Percentiles rank a stretch among this genome's conserved stretches.
Conservation (phyloP, 1,140 invertebrate genomes). For the Cryptotermes secundus region DNA sequence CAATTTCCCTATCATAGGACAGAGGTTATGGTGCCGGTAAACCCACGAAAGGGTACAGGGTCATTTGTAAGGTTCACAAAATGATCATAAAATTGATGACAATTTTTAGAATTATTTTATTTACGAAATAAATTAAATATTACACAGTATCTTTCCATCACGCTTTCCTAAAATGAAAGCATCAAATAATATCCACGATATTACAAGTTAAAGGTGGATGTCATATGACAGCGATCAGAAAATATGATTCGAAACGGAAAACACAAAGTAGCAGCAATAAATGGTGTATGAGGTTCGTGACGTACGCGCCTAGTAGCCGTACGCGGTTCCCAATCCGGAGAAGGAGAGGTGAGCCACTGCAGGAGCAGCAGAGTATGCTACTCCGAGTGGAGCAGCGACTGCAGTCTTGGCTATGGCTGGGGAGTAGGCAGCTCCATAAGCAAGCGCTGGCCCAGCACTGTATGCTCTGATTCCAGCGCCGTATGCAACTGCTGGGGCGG, state of each 20-base stretch:
- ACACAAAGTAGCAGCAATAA: neutral
- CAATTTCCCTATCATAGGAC: too few species aligned
- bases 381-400: constrained; percentile 9
- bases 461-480: constrained; percentile 26
- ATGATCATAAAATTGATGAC: too few species aligned
- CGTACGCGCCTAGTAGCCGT: constrained; percentile 37
- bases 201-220: neutral
- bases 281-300: neutral
- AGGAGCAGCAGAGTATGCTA: constrained; percentile 20
- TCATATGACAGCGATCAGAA: neutral
- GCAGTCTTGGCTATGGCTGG: neutral
- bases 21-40: too few species aligned
- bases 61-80: too few species aligned
- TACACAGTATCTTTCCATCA: neutral
- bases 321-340: constrained; percentile 40
- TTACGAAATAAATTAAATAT: too few species aligned
- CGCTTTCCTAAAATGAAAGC: neutral
- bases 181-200: neutral
- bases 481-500: constrained; percentile 42
- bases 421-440: constrained; percentile 40
- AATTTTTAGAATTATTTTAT: too few species aligned
- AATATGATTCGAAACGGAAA: neutral
- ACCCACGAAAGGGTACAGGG: too few species aligned
- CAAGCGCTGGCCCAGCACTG: constrained; percentile 31
- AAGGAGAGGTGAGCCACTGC: constrained; percentile 44